These are phyloP conservation scores for Lithobates pipiens DNA, from an alignment of 2,797 vertebrate genomes.

Conservation along the genomic window DNA sequence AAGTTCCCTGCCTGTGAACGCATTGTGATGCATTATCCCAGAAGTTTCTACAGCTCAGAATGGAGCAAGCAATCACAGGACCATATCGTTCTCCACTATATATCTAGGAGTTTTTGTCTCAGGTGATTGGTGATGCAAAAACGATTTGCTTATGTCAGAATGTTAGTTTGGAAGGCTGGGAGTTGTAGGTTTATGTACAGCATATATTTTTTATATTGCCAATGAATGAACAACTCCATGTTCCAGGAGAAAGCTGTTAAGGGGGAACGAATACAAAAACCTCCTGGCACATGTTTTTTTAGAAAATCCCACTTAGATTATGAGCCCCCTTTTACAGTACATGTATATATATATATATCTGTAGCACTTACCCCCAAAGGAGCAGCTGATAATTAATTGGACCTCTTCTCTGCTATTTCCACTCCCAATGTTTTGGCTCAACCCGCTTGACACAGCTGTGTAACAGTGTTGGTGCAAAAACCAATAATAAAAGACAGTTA, in stretches of 20 bases:
- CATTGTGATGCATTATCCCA: conserved; percentile 59
- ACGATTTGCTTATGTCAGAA: conserved; percentile 21
- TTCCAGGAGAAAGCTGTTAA: no score
- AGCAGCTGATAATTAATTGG: no score
- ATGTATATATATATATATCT: no score
- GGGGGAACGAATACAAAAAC: no score
- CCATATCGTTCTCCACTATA: conserved; percentile 31
- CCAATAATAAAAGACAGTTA: no score
- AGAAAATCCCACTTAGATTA: no score
- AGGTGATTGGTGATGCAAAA: background rate
- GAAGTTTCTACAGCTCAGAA: conserved; percentile 54
- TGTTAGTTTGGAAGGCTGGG: background rate
- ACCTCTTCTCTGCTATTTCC: no score
- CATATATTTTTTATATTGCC: background rate
- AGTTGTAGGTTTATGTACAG: background rate
- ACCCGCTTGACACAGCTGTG: no score
- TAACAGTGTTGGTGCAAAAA: no score
- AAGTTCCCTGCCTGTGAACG: conserved; percentile 46
- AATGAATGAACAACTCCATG: background rate
- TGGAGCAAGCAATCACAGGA: conserved; percentile 53
- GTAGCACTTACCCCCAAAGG: accelerated
- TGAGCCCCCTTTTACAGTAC: no score
- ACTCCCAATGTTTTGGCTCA: no score
- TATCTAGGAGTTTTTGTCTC: conserved; percentile 5
- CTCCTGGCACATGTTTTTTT: no score